Base-by-base conservation (phyloP, 2,113 vertebrate genomes). In the Sterrhoptilus dennistouni region DNA sequence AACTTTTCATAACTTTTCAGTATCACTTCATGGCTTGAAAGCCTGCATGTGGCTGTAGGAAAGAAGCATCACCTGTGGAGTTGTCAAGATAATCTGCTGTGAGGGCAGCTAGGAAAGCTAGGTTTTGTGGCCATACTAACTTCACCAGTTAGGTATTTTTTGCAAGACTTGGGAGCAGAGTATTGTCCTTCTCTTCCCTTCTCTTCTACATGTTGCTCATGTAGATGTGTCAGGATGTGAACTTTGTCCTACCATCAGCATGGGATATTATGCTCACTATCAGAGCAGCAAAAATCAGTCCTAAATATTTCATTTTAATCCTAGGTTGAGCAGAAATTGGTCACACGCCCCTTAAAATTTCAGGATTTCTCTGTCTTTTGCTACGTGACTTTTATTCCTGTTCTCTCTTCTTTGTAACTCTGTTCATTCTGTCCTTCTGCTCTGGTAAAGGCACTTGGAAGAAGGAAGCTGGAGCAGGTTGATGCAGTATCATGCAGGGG, bases 31-130 rank as follows among this genome's bases (percentile, higher is more conserved):
- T 53, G 64, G 63, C 82, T 89, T 31, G 33, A 88, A 94, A 92
- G 52, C 90, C 68, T 88, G 83, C 24, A 42, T 22, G 36, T 33
- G 35, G 22, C 56, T 75, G 56, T 76, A 63, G 22, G 71, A 42
- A 93, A 92, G 75, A 42, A 53, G 59, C 50, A 71, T 47, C 33
- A 44, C 89, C 52, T 96, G 83, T 5, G 7, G 87, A 96, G 93
- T 53, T 90, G 81, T 92, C 78, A 81, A 78, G 81, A 90, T 86
- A 97, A 95, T 89, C 16, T 90, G n/a, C 75, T 72, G 56, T 10
- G 24, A 76, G 72, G 87, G 75, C 49, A 95, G 54, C 47, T 9
- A 3, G 77, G 53, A 84, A 87, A 75, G 57, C 87, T 47, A 68
- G 77, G 35, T 79, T 60, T 35, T 88, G 72, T 93, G 83, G 40